Evolutionary conservation across 1,140 invertebrate genomes (phyloP), one percentile per base, ranked within the genome.

Genomic region (Leptinotarsa undecemlineata): DNA sequence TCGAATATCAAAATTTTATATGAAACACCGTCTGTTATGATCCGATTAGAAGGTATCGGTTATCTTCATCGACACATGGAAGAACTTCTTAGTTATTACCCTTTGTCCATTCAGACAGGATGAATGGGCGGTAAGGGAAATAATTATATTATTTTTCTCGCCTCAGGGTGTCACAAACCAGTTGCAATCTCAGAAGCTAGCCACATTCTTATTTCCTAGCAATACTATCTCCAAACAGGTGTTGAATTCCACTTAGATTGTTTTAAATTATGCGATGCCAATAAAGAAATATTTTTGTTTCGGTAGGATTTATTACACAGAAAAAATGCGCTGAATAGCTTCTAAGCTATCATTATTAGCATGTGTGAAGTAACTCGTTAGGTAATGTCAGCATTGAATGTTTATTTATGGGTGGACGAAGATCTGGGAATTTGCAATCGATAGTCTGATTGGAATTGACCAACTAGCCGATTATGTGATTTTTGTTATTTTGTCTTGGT

Each of bases 61-160:
- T 66, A 66, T 66, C n/a, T 33, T 33, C 15, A 66, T 33, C 23
- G 63, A 23, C 63, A 66, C 20, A 66, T 66, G 15, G 26, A 66
- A 15, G 21, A 66, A 15, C 63, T 23, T 21, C 26, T 68, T 68
- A 68, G 66, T 68, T 68, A 68, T 68, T 68, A 19, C 66, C 66
- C 66, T 74, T 63, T 23, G 64, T 68, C 57, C 42, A 74, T 69
- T 63, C 57, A 33, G 63, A 71, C 17, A 47, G 51, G 74, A 76
- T 76, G 61, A 72, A 72, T 76, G 26, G 17, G 68, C 63, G 68
- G 61, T 57, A 67, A 21, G 71, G 66, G 67, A 72, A 72, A 76
- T 72, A 76, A 76, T 76, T 76, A 76, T 68, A 47, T n/a, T 70
- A 68, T 72, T 76, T 76, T 76, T 76, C 74, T 68, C 47, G 74